Evolutionary conservation across 2,113 vertebrate genomes (phyloP).

Genomic region (Aldabrachelys gigantea): DNA sequence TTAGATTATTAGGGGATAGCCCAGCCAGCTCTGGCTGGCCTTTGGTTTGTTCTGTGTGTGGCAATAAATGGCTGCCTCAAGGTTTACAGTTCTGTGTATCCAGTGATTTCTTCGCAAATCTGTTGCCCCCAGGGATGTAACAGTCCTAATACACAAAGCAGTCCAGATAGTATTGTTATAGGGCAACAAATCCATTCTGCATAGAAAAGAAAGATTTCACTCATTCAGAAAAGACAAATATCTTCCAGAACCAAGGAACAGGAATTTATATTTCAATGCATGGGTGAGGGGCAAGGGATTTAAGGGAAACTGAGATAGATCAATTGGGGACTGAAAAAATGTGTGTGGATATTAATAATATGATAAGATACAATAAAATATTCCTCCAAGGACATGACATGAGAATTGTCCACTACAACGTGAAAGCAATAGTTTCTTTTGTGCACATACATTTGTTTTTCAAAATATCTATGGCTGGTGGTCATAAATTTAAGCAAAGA

Average conservation of each 20-base stretch:
- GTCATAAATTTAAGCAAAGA: rapidly evolving
- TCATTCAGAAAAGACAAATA: neutral
- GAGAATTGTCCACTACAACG: neutral
- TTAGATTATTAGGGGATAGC: no score
- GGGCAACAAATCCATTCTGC: neutral
- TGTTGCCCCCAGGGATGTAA: no score
- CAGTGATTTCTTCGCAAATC: no score
- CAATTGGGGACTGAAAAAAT: slow-evolving; percentile 2
- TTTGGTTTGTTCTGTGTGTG: no score
- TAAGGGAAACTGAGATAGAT: neutral
- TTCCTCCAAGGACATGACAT: neutral
- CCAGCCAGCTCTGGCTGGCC: no score
- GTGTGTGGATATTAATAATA: neutral
- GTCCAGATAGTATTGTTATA: neutral
- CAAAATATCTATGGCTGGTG: neutral
- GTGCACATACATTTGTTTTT: neutral
- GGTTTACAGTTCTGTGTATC: no score
- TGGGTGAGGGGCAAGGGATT: neutral
- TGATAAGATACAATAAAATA: neutral
- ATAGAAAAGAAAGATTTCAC: neutral
- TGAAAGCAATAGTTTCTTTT: neutral
- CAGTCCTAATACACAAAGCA: rapidly evolving
- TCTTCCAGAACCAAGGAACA: neutral
- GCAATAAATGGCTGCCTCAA: no score
- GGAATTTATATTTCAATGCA: neutral